Evolutionary conservation across 2,797 vertebrate genomes (phyloP), one percentile per base, ranked within the genome.

Genomic region (Rhabdophis nuchalis): DNA sequence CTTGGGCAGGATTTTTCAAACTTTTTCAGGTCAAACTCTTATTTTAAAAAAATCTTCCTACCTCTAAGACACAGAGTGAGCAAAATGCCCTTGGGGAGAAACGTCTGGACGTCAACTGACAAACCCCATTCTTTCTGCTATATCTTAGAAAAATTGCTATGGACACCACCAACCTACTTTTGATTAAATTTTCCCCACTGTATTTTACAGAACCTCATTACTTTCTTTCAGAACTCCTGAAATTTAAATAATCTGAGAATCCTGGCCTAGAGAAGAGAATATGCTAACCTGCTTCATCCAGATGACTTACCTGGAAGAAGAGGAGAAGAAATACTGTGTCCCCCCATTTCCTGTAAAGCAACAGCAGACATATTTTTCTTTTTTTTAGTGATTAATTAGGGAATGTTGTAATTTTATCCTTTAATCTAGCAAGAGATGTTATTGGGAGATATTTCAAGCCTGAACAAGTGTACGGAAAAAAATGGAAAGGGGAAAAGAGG

Each of bases 151-250:
- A 68, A 72, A 72, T 36, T 72, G 16, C 16, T 72, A 72, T 72
- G 68, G 68, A 36, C 64, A 72, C 32, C 16, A 72, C 16, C 7
- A 72, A 18, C 68, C 32, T 72, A 18, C 32, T 72, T 72, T 72
- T 0, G 2, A 36, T 32, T 36, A 36, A 72, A 32, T 2, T 1
- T 9, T 18, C 18, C 3, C 8, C 7, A 6, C 32, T 3, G 7
- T 36, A 18, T 20, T 36, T 72, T 72, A 72, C 68, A 36, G 16
- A 68, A 32, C 23, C 13, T 32, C n/a, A 32, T 68, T 68, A 32
- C 13, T 16, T 32, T 16, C 64, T 68, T 68, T n/a, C n/a, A 68
- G 64, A 68, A 68, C n/a, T 32, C 64, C 13, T 32, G 14, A 32
- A 68, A 68, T 32, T 64, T 12, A 64, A 29, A 68, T 68, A 68